A percentile compares a stretch with the other conserved stretches of the same genome.
Evolutionary conservation across 2,888 invertebrate species (phyloP).

Genomic region (Drosophila tripunctata): DNA sequence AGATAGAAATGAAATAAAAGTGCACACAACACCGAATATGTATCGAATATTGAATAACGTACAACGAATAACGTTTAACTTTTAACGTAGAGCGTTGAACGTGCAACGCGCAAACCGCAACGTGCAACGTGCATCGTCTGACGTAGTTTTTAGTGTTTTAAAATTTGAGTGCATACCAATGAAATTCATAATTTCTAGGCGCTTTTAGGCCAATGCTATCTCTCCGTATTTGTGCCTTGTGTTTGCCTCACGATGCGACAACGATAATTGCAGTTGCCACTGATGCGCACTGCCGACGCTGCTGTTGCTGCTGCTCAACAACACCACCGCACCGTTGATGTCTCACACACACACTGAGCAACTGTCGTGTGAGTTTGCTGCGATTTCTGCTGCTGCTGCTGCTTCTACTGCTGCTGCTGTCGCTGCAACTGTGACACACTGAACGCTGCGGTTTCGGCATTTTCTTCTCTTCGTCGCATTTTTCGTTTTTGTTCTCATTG

Average conservation of each 20-base stretch:
- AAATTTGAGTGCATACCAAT: slow-evolving; percentile 81
- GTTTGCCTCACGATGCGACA: slow-evolving; percentile 21
- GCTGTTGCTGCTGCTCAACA: background rate
- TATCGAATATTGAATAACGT: slow-evolving; percentile 1
- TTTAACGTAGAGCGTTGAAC: background rate
- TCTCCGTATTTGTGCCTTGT: slow-evolving; percentile 78
- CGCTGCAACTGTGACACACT: slow-evolving; percentile 68
- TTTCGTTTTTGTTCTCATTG: slow-evolving; percentile 20
- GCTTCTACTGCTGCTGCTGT: slow-evolving; percentile 9
- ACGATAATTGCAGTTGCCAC: slow-evolving; percentile 39
- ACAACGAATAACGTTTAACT: background rate
- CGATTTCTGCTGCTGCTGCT: slow-evolving; percentile 16
- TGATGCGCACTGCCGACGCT: slow-evolving; percentile 34
- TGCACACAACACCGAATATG: slow-evolving; percentile 29
- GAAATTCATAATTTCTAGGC: slow-evolving; percentile 85
- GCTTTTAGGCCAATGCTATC: slow-evolving; percentile 84
- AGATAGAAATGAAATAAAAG: slow-evolving; percentile 31
- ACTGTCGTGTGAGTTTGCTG: background rate
- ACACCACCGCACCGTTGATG: slow-evolving; percentile 46
- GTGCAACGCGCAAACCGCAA: too few species aligned
- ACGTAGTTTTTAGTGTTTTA: background rate
- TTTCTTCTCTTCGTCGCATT: slow-evolving; percentile 5
- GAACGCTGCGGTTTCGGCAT: slow-evolving; percentile 38
- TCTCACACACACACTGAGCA: slow-evolving; percentile 48
- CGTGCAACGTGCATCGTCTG: background rate